Percentiles rank a stretch among this genome's conserved stretches.
Conservation (phyloP, 2,888 invertebrate genomes). For the Philaethria dido region DNA sequence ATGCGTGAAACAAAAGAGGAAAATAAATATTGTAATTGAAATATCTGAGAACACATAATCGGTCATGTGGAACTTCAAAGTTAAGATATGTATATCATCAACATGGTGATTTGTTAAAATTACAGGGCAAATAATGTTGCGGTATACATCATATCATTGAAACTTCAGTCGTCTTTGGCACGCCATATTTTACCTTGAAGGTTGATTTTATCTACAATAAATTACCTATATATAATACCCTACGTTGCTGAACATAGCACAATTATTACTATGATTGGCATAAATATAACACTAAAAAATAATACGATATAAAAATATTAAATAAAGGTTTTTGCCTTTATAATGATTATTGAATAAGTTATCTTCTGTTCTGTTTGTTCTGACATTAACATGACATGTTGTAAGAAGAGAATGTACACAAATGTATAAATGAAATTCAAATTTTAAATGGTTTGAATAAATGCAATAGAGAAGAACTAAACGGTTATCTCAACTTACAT, state of each 20-base stretch:
- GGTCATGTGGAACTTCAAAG: neutral
- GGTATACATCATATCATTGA: slow-evolving; percentile 53
- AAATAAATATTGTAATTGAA: neutral
- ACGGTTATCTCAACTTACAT: no score
- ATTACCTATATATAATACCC: neutral
- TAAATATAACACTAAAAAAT: neutral
- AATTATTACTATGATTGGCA: neutral
- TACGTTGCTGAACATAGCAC: neutral
- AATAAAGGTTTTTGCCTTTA: neutral
- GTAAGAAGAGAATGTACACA: neutral
- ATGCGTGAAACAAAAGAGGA: no score
- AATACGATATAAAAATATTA: neutral
- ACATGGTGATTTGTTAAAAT: slow-evolving; percentile 41
- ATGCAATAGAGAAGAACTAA: no score
- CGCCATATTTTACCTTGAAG: slow-evolving; percentile 67
- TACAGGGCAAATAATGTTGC: slow-evolving; percentile 51
- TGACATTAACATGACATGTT: slow-evolving; percentile 14
- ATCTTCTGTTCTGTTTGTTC: neutral
- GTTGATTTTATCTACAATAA: slow-evolving; percentile 31
- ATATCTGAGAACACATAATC: neutral
- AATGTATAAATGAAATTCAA: neutral
- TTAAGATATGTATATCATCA: slow-evolving; percentile 15
- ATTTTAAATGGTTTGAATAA: neutral
- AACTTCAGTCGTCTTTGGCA: slow-evolving; percentile 59
- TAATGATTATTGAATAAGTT: neutral